Evolutionary conservation across 2,797 vertebrate genomes (phyloP), one percentile per base, ranked within the genome.

Genomic region (Tangara arthus): DNA sequence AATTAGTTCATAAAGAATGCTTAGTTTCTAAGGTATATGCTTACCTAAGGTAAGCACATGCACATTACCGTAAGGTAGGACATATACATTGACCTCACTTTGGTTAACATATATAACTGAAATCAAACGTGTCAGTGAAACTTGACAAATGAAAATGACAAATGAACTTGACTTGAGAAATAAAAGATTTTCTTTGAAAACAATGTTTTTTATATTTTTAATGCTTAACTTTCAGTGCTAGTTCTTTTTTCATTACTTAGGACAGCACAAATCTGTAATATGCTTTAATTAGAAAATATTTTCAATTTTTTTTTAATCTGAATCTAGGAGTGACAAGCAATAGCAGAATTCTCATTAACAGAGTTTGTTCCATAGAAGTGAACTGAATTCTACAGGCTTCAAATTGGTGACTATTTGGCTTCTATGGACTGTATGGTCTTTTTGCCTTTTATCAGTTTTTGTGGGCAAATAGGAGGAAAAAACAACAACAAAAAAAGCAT

Each of bases 401-500:
- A 89, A 18, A 42, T 22, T 64, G 65, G 4, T 64, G 44, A 32
- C 39, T 53, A 7, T 42, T 42, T 55, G 28, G 3, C 57, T 85
- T 85, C 37, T 46, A 6, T 41, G 15, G 28, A 66, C 32, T 63
- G 12, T 89, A 16, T 24, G n/a, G 7, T 78, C 27, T 65, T 14
- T 14, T 87, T 50, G 13, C 46, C 12, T 16, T 73, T 78, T 37
- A 35, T 57, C 28, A 30, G 12, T n/a, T 70, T 70, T 41, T 84
- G 7, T 44, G 8, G 26, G 30, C 2, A 75, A 83, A 65, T 2
- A 8, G 11, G 8, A 12, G 2, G 0, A 0, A 16, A 27, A 0
- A 16, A 32, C 13, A 16, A 21, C 1, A 42, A 2, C 11, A 41
- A 7, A 15, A 11, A 56, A 60, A 37, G 0, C 2, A 3, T n/a